Percentiles rank a stretch among this genome's conserved stretches.
These are phyloP conservation scores for Electrona antarctica DNA, from an alignment of 2,113 vertebrate species.

Conservation along the genomic window DNA sequence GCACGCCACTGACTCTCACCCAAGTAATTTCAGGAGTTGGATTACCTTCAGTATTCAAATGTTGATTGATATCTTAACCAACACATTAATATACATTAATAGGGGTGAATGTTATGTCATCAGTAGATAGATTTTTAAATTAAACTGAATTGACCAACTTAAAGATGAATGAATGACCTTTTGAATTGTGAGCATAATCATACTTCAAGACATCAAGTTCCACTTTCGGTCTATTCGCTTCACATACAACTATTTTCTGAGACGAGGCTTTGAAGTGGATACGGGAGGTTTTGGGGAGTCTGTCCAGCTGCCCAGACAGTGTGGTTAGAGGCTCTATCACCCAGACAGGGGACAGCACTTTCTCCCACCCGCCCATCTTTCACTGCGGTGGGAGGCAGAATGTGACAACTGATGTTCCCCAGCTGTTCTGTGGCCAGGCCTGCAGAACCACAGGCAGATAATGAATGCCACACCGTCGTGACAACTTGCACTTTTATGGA, in stretches of 20 bases:
- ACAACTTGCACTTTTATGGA: slow-evolving; percentile 75
- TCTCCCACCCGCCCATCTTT: slow-evolving; percentile 45
- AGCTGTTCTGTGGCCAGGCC: slow-evolving; percentile 49
- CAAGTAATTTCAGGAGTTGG: too few relatives aligned
- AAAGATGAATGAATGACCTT: too few relatives aligned
- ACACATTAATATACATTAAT: too few relatives aligned
- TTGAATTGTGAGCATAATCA: background rate
- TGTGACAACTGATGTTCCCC: slow-evolving; percentile 51
- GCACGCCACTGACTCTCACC: too few relatives aligned
- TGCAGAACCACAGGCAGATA: slow-evolving; percentile 58
- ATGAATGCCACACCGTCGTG: slow-evolving; percentile 66
- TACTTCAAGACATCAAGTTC: slow-evolving; percentile 29
- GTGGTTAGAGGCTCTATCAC: slow-evolving; percentile 53
- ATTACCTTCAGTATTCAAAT: too few relatives aligned
- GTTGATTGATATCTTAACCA: too few relatives aligned
- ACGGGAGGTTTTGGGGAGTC: slow-evolving; percentile 38
- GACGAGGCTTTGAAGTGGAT: slow-evolving; percentile 56
- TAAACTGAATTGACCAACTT: too few relatives aligned
- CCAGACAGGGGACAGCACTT: slow-evolving; percentile 38
- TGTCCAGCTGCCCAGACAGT: slow-evolving; percentile 58
- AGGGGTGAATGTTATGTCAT: too few relatives aligned
- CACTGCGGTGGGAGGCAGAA: slow-evolving; percentile 33
- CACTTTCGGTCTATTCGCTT: slow-evolving; percentile 45
- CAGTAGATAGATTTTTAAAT: too few relatives aligned
- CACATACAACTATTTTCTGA: slow-evolving; percentile 36